Percentiles rank a stretch among this genome's conserved stretches.
Conservation (phyloP, 2,113 vertebrate species). For the Catharus minimus region DNA sequence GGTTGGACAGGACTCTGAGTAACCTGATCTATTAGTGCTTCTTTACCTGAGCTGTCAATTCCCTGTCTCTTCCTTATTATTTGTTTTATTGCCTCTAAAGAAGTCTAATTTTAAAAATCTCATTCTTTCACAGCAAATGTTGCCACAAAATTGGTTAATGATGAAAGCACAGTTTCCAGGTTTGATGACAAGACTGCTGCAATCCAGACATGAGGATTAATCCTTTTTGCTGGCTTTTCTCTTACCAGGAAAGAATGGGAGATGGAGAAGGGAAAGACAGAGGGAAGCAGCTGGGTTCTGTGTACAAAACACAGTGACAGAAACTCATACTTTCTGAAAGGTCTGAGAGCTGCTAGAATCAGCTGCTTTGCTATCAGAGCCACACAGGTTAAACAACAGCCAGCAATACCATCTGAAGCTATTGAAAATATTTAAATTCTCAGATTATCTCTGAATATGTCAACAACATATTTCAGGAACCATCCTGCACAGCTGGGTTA, state of each 20-base stretch:
- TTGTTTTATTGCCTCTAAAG: background rate
- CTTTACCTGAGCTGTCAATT: background rate
- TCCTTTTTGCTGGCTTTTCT: background rate
- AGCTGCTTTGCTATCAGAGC: background rate
- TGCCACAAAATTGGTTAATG: background rate
- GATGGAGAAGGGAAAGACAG: background rate
- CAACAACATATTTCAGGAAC: background rate
- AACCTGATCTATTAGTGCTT: background rate
- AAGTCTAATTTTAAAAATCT: background rate
- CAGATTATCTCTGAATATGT: background rate
- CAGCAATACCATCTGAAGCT: background rate
- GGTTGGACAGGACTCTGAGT: background rate
- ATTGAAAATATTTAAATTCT: background rate
- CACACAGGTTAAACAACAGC: background rate
- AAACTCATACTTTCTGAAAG: background rate
- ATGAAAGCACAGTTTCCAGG: background rate
- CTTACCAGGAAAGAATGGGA: background rate
- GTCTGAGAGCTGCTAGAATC: background rate
- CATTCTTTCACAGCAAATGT: background rate
- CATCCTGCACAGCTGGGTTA: background rate
- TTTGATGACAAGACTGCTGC: background rate
- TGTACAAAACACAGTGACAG: background rate
- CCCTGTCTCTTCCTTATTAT: background rate
- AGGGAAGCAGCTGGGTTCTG: background rate
- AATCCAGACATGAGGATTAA: background rate